These are phyloP conservation scores for Spheniscus mendiculus DNA, from an alignment of 2,113 vertebrate species.

Conservation along the genomic window DNA sequence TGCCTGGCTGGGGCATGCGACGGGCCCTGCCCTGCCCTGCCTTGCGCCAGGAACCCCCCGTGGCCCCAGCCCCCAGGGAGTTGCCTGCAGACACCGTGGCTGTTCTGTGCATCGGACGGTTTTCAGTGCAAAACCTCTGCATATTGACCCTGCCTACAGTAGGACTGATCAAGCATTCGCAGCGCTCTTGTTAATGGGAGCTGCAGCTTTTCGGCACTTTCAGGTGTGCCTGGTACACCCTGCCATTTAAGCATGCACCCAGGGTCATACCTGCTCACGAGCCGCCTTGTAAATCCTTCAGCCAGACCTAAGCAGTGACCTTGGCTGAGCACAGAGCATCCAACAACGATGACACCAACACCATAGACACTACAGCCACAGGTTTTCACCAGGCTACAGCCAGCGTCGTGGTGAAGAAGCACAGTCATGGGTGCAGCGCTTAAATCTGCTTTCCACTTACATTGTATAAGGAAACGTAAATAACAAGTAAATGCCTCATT, in stretches of 20 bases:
- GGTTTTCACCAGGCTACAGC: not conserved
- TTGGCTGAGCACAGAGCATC: not conserved
- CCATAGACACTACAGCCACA: fast-evolving
- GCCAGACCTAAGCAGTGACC: not conserved
- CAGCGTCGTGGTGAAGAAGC: not conserved
- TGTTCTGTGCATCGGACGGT: no score
- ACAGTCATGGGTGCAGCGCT: not conserved
- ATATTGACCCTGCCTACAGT: no score
- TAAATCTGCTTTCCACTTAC: not conserved
- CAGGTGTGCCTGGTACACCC: fast-evolving
- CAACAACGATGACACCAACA: not conserved
- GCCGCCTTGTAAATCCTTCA: not conserved
- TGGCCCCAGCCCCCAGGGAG: not conserved
- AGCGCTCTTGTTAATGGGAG: not conserved
- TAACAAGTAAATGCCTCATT: not conserved
- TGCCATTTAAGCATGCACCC: not conserved
- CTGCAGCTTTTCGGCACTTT: not conserved
- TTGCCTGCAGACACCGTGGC: fast-evolving
- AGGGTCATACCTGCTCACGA: not conserved
- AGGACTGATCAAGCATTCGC: not conserved
- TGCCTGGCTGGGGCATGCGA: not conserved
- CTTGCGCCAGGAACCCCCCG: not conserved
- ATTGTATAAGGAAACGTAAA: not conserved
- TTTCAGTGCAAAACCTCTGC: not conserved
- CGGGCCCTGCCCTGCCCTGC: fast-evolving